phyloP scores from a whole-genome alignment of 1,140 invertebrate genomes.

The Cydia splendana region DNA sequence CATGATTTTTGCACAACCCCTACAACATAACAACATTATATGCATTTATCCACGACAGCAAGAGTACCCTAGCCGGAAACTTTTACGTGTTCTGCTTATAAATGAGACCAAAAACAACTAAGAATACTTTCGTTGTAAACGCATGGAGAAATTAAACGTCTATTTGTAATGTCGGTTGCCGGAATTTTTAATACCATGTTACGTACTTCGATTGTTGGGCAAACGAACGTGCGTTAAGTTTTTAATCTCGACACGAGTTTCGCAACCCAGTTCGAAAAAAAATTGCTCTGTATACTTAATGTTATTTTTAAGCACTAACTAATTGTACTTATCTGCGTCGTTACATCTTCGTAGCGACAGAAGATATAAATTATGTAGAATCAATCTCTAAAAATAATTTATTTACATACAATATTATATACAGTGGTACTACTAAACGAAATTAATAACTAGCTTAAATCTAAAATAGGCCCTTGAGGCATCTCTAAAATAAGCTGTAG shows the following conservation, averaged over 20 bases:
- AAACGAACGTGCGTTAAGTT: slow-evolving; percentile 24
- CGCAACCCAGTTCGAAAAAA: slow-evolving; percentile 1
- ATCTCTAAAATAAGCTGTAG: too few species aligned
- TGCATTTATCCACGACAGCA: not conserved
- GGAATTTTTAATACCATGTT: slow-evolving; percentile 3
- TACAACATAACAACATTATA: too few species aligned
- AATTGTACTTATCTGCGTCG: not conserved
- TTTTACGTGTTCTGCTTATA: not conserved
- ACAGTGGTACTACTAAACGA: too few species aligned
- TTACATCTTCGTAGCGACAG: not conserved
- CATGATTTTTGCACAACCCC: too few species aligned
- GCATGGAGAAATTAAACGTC: not conserved
- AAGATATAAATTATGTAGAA: too few species aligned
- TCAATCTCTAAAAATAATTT: too few species aligned
- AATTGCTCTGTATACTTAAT: slow-evolving; percentile 3
- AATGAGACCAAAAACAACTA: not conserved
- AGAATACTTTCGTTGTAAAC: not conserved
- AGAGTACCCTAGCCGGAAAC: not conserved
- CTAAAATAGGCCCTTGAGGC: too few species aligned
- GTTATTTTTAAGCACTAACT: not conserved
- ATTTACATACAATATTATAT: too few species aligned
- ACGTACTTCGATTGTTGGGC: slow-evolving; percentile 2
- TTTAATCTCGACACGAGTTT: slow-evolving; percentile 6
- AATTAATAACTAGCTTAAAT: too few species aligned
- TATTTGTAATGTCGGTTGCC: not conserved